These are phyloP conservation scores for Epistrophe eligans DNA, from an alignment of 2,888 invertebrate species.

Conservation along the genomic window DNA sequence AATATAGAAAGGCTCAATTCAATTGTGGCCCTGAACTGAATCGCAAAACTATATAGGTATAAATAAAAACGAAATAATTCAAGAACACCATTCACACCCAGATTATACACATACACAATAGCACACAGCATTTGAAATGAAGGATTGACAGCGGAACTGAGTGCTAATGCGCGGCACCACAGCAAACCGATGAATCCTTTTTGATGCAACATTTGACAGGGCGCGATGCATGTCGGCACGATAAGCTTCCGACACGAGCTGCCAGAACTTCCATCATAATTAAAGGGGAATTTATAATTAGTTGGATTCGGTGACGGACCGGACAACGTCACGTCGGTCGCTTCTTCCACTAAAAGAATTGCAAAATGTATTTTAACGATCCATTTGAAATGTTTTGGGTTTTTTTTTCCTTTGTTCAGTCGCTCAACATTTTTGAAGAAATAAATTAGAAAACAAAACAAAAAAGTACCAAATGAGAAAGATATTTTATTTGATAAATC, in stretches of 20 bases:
- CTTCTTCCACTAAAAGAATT: background rate
- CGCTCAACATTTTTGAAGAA: background rate
- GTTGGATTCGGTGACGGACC: slow-evolving; percentile 25
- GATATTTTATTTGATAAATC: too few relatives aligned
- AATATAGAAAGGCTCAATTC: slow-evolving; percentile 22
- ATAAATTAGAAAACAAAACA: background rate
- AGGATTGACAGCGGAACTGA: slow-evolving; percentile 67
- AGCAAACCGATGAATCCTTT: slow-evolving; percentile 57
- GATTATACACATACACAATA: too few relatives aligned
- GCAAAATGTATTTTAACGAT: background rate
- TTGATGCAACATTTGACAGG: slow-evolving; percentile 64
- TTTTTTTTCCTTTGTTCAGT: background rate
- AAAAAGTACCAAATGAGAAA: too few relatives aligned
- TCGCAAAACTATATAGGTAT: background rate
- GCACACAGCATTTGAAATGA: slow-evolving; percentile 6
- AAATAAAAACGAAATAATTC: slow-evolving; percentile 10
- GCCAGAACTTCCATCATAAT: slow-evolving; percentile 69
- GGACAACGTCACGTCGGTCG: background rate
- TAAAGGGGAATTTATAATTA: slow-evolving; percentile 74
- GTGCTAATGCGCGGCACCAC: slow-evolving; percentile 60
- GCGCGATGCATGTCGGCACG: slow-evolving; percentile 69
- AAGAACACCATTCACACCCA: background rate
- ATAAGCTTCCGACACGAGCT: slow-evolving; percentile 72
- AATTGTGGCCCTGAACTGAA: slow-evolving; percentile 36
- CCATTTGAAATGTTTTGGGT: background rate